Conservation (phyloP, 2,113 vertebrate genomes). For the Choloepus hoffmanni region DNA sequence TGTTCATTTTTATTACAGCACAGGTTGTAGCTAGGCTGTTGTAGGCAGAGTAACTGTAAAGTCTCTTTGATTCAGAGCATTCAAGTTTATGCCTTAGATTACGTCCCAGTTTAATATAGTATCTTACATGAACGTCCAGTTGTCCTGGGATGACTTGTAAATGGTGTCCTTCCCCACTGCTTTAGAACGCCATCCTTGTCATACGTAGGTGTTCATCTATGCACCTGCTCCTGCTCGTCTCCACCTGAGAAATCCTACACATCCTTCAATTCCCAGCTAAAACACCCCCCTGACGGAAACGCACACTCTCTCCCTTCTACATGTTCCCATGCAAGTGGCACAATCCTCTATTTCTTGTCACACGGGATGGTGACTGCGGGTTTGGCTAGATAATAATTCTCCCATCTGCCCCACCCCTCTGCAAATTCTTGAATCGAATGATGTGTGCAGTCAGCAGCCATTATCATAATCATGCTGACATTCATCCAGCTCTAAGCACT, state of each 20-base stretch:
- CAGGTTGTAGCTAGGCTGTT: too few species aligned
- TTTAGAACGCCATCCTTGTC: too few species aligned
- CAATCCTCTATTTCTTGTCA: rapidly evolving
- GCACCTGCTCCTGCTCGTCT: neutral
- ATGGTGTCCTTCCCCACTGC: neutral
- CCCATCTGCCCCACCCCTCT: neutral
- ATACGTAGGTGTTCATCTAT: neutral
- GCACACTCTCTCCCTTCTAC: too few species aligned
- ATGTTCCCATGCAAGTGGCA: rapidly evolving
- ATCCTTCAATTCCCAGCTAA: neutral
- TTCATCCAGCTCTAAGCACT: rapidly evolving
- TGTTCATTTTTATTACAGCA: rapidly evolving
- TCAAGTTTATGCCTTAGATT: neutral
- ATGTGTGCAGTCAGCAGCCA: rapidly evolving
- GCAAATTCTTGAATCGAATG: rapidly evolving
- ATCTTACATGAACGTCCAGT: neutral
- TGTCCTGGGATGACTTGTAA: neutral
- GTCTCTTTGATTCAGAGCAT: neutral
- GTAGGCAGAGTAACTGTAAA: too few species aligned
- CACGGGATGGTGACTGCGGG: neutral
- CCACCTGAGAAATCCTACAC: too few species aligned
- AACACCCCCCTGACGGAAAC: too few species aligned
- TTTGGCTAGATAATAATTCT: neutral
- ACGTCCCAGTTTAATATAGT: neutral
- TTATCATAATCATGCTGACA: rapidly evolving